phyloP scores from a whole-genome alignment of 35 echinoderm and acorn worm genomes.

The Apostichopus japonicus region DNA sequence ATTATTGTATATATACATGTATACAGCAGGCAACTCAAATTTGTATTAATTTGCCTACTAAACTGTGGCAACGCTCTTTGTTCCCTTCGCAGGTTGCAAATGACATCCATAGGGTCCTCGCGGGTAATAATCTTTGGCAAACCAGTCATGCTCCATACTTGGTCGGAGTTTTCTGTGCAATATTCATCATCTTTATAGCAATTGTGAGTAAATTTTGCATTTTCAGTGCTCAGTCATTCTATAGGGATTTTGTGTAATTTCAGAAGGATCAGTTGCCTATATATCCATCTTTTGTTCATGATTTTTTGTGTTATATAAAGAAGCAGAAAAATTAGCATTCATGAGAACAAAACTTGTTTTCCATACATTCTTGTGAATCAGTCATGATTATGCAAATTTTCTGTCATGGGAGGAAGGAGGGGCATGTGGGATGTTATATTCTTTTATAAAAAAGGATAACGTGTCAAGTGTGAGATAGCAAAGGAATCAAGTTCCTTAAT shows the following conservation, averaged over 20 bases:
- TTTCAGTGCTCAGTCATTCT: too few species aligned
- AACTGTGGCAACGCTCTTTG: background rate
- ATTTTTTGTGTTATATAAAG: too few species aligned
- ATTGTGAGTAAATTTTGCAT: conserved; percentile 61
- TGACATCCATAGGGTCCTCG: conserved; percentile 15
- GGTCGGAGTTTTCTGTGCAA: conserved; percentile 81
- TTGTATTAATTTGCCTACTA: background rate
- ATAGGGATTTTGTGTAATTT: too few species aligned
- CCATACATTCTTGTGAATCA: background rate
- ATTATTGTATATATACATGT: background rate
- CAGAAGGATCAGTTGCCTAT: too few species aligned
- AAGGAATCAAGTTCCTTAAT: too few species aligned
- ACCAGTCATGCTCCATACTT: conserved; percentile 77
- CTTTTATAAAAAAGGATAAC: too few species aligned
- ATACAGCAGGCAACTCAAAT: background rate
- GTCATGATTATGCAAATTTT: background rate
- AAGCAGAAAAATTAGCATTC: too few species aligned
- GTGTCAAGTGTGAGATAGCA: too few species aligned
- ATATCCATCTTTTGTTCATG: background rate
- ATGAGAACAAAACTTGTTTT: too few species aligned
- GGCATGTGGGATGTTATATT: too few species aligned
- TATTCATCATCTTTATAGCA: conserved; percentile 74
- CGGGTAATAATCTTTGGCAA: conserved; percentile 61
- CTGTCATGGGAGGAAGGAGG: background rate
- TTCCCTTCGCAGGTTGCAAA: background rate